A percentile compares a stretch with the other conserved stretches of the same genome.
phyloP scores from a whole-genome alignment of 2,888 invertebrate genomes.

The Pandemis heparana region DNA sequence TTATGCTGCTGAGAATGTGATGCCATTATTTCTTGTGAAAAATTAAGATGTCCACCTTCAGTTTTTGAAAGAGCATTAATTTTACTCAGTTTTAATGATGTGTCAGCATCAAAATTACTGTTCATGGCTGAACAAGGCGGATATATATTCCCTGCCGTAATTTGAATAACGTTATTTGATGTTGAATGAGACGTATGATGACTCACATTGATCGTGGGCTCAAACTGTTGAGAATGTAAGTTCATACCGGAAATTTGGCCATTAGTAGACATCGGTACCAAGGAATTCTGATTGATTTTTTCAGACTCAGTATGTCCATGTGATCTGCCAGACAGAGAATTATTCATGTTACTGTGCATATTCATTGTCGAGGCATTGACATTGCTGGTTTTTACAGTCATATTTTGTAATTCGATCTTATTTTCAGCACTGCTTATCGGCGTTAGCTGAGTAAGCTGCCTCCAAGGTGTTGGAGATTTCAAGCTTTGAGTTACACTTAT shows the following conservation, averaged over 20 bases:
- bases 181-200: constrained; percentile 75
- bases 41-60: constrained; percentile 80
- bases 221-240: constrained; percentile 76
- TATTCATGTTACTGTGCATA: constrained; percentile 63
- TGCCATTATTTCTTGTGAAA: constrained; percentile 81
- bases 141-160: constrained; percentile 80
- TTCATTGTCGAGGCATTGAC: constrained; percentile 65
- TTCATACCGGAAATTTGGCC: constrained; percentile 64
- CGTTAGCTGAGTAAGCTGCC: constrained; percentile 66
- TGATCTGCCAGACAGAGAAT: constrained; percentile 55
- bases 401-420: constrained; percentile 74
- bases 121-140: constrained; percentile 73
- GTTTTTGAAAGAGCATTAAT: constrained; percentile 80
- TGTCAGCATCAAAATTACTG: constrained; percentile 78
- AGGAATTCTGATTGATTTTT: constrained; percentile 72
- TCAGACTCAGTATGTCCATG: constrained; percentile 69
- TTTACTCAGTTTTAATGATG: constrained; percentile 78
- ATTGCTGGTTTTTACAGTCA: constrained; percentile 66
- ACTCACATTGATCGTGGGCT: constrained; percentile 69
- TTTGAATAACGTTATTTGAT: constrained; percentile 80
- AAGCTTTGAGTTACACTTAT: constrained; percentile 80
- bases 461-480: constrained; percentile 81
- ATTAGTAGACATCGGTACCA: constrained; percentile 68
- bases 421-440: constrained; percentile 61
- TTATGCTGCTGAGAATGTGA: constrained; percentile 79